phyloP scores from a whole-genome alignment of 2,888 invertebrate species.

The Vanessa cardui region DNA sequence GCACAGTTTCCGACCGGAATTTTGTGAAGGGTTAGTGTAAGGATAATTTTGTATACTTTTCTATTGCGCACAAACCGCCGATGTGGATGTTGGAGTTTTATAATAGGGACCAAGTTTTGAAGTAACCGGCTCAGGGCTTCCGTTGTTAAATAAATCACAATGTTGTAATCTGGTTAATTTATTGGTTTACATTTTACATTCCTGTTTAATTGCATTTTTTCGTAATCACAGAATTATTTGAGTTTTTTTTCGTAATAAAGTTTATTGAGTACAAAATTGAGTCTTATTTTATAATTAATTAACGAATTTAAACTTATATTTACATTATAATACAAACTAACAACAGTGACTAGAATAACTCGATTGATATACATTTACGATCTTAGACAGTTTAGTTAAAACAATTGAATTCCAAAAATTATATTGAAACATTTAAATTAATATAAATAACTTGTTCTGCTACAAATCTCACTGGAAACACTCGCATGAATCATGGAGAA shows the following conservation, averaged over 20 bases:
- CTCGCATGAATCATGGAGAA: no score
- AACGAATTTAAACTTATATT: constrained; percentile 57
- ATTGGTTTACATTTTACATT: constrained; percentile 70
- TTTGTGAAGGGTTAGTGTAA: constrained; percentile 35
- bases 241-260: constrained; percentile 57
- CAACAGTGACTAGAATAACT: constrained; percentile 70
- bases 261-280: constrained; percentile 62
- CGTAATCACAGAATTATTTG: constrained; percentile 52
- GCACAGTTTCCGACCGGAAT: constrained; percentile 34
- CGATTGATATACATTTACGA: constrained; percentile 39
- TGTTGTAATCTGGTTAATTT: constrained; percentile 65
- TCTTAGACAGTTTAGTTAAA: not conserved
- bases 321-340: constrained; percentile 32
- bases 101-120: constrained; percentile 29
- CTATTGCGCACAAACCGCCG: constrained; percentile 5
- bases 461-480: constrained; percentile 14
- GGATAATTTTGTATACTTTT: constrained; percentile 25
- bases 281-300: constrained; percentile 47
- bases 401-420: not conserved
- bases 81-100: constrained; percentile 19
- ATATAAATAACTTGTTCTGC: constrained; percentile 10
- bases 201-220: constrained; percentile 57
- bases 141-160: constrained; percentile 51
- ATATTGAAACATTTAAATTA: not conserved
- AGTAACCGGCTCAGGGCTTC: constrained; percentile 44